Base-by-base conservation (phyloP, 2,888 invertebrate genomes). In the Euphydryas editha region DNA sequence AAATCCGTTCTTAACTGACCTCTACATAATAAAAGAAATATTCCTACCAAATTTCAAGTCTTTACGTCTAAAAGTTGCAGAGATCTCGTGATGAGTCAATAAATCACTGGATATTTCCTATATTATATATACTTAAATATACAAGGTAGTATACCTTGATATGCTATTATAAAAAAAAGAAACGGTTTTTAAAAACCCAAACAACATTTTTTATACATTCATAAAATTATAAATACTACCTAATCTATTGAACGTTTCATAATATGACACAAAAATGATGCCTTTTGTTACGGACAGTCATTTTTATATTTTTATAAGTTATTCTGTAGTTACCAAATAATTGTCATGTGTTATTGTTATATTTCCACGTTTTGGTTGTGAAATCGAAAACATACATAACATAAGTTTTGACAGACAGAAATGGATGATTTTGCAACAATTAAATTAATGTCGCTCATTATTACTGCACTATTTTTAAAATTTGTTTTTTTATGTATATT, bases 331-430 rank as follows among this genome's bases (percentile, higher is more conserved):
- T 51, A 51, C 51, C 24, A 51, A 51, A 51, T 51, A 15, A 15
- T 51, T n/a, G 24, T 30, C 18, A 65, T 69, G 58, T 70, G 61
- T 66, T 68, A 66, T 72, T 70, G 73, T 74, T 69, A 75, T 68
- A 72, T 70, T 76, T 68, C 59, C 59, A 62, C 69, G 70, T 57
- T 68, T 72, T 67, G 51, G 49, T 65, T 71, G 67, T 54, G 65
- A 71, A 75, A 75, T 71, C 56, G 55, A 30, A 49, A 69, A 67
- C 30, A 54, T 36, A 11, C 42, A 58, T 44, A 36, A 47, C 54
- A 36, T 21, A 51, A 15, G 8, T 51, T n/a, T 51, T 15, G 15
- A 24, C 51, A n/a, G 15, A 51, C 13, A 24, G 15, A n/a, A 24
- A 8, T 51, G 2, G 30, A 24, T 30, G 6, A 24, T 47, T 47